These are phyloP conservation scores for Anabas testudineus DNA, from an alignment of 2,797 vertebrate genomes.

Conservation along the genomic window DNA sequence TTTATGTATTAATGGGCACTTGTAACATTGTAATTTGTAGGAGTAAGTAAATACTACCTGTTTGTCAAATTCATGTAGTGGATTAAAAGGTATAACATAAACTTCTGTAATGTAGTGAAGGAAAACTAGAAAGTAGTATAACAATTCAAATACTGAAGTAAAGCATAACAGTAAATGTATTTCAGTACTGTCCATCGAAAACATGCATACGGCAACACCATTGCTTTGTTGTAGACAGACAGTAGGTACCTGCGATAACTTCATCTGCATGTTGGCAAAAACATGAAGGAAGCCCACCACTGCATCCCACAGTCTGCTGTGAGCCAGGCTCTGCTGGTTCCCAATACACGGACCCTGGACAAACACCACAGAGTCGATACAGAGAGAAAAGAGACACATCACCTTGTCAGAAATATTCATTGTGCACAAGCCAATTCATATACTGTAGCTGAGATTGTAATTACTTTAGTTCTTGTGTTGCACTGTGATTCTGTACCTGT, in stretches of 20 bases:
- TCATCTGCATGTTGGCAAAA: conserved; percentile 99
- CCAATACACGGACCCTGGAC: conserved; percentile 94
- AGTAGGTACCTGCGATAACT: conserved; percentile 92
- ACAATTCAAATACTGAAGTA: neutral
- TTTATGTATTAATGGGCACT: too few relatives aligned
- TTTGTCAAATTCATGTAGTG: neutral
- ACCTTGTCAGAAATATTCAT: neutral
- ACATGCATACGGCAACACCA: neutral
- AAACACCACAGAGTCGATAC: conserved; percentile 4
- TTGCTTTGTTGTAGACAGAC: neutral
- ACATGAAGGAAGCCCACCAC: conserved; percentile 99
- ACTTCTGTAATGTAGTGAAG: neutral
- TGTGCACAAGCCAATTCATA: neutral
- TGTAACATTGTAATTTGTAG: too few relatives aligned
- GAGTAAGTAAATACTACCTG: too few relatives aligned
- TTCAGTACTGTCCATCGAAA: neutral
- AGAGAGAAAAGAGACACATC: neutral
- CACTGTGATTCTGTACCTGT: conserved; percentile 85
- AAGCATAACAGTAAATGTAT: neutral
- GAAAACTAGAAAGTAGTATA: neutral
- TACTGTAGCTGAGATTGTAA: neutral
- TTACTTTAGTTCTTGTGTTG: neutral
- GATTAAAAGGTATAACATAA: neutral
- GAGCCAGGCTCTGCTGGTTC: conserved; percentile 98
- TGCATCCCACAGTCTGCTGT: conserved; percentile 97